Evolutionary conservation across 2,797 vertebrate species (phyloP).

Genomic region (Eremophila alpestris): DNA sequence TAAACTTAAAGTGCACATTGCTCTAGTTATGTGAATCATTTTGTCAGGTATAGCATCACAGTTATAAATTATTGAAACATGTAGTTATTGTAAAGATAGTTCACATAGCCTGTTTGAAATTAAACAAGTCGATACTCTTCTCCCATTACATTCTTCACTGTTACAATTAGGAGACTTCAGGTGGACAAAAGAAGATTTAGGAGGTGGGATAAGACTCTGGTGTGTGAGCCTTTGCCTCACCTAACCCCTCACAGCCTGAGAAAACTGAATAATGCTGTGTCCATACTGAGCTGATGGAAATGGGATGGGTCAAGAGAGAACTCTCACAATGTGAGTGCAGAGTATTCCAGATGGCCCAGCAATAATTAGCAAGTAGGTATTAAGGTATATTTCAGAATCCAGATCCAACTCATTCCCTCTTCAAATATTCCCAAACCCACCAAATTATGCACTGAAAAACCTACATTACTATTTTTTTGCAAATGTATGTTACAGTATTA

Average conservation of each 20-base stretch:
- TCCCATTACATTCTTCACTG: conserved; percentile 26
- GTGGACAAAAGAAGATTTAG: conserved; percentile 10
- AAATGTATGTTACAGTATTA: neutral
- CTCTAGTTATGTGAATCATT: conserved; percentile 64
- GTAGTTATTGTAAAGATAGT: conserved; percentile 58
- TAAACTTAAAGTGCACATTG: conserved; percentile 66
- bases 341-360: neutral
- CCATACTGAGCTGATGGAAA: neutral
- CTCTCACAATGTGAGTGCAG: neutral
- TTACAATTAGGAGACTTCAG: conserved; percentile 33
- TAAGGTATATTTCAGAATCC: neutral
- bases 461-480: neutral
- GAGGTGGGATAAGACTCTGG: neutral
- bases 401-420: neutral
- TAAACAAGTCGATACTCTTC: conserved; percentile 43
- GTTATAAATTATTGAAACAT: conserved; percentile 66
- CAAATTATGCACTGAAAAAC: neutral
- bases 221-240: neutral
- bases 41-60: conserved; percentile 62
- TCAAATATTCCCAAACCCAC: neutral
- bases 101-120: conserved; percentile 57
- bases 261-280: neutral
- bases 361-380: conserved; percentile 7
- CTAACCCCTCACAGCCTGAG: neutral
- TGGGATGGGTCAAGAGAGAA: neutral